A percentile compares a stretch with the other conserved stretches of the same genome.
Evolutionary conservation across 2,888 invertebrate species (phyloP).

Genomic region (Drosophila recens): DNA sequence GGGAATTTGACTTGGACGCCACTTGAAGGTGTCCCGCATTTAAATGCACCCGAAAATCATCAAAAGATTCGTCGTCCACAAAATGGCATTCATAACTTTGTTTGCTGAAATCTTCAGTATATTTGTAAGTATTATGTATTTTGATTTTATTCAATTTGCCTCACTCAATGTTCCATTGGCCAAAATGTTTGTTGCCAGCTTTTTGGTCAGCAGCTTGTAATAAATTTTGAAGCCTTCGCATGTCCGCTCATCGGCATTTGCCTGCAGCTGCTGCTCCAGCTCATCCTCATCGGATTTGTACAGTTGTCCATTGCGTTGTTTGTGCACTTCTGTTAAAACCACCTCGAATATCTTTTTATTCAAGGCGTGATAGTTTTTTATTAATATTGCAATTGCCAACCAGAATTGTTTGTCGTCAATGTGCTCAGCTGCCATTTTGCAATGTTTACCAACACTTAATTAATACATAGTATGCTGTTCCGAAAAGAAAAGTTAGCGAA

Average conservation of each 20-base stretch:
- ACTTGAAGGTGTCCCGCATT: conserved; percentile 39
- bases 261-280: conserved; percentile 35
- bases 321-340: conserved; percentile 57
- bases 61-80: conserved; percentile 39
- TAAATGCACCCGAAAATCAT: conserved; percentile 70
- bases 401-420: conserved; percentile 86
- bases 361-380: conserved; percentile 89
- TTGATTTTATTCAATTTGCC: not conserved
- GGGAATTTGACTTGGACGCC: conserved; percentile 25
- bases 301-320: conserved; percentile 58
- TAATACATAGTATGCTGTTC: not conserved
- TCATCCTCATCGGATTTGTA: conserved; percentile 37
- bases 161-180: conserved; percentile 75
- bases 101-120: conserved; percentile 68
- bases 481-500: too few relatives aligned
- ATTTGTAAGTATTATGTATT: not conserved
- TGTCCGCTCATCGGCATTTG: conserved; percentile 3
- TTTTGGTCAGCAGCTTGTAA: conserved; percentile 78
- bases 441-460: conserved; percentile 37
- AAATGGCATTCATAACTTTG: conserved; percentile 72
- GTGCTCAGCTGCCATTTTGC: conserved; percentile 36
- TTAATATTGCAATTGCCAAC: conserved; percentile 88
- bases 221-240: conserved; percentile 67
- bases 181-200: conserved; percentile 50
- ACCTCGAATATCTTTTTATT: conserved; percentile 90